A percentile compares a stretch with the other conserved stretches of the same genome.
phyloP scores from a whole-genome alignment of 2,113 vertebrate genomes.

The Erpornis zantholeuca region DNA sequence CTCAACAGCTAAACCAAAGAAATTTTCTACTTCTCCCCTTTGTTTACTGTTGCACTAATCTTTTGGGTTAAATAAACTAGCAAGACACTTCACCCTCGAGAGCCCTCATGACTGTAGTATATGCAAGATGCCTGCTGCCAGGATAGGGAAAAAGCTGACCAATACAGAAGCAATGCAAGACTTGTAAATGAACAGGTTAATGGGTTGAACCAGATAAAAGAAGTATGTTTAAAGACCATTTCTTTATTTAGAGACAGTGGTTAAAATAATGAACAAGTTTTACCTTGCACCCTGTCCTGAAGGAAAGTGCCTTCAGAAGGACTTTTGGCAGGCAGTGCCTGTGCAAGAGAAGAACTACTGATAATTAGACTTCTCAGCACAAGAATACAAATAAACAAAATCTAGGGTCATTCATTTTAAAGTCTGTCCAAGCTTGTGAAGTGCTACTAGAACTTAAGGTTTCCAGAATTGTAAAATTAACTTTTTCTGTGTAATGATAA shows the following conservation, averaged over 20 bases:
- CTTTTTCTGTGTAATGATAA: neutral
- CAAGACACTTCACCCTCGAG: neutral
- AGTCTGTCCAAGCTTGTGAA: neutral
- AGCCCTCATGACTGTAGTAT: neutral
- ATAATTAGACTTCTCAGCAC: neutral
- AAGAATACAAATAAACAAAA: neutral
- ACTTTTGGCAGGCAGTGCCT: neutral
- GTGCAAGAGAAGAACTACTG: neutral
- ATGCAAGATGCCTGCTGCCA: neutral
- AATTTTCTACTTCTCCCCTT: neutral
- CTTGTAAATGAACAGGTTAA: neutral
- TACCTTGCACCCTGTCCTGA: neutral
- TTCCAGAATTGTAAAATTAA: neutral
- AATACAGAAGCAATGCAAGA: neutral
- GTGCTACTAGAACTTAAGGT: neutral
- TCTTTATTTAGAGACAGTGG: neutral
- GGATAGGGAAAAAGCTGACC: neutral
- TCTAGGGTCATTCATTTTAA: neutral
- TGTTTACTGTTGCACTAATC: neutral
- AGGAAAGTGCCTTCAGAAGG: neutral
- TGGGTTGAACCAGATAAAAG: neutral
- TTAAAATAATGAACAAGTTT: constrained; percentile 3
- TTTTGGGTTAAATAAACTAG: neutral
- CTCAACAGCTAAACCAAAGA: neutral
- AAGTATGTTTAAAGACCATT: neutral